Percentiles rank a stretch among this genome's conserved stretches.
Evolutionary conservation across 2,113 vertebrate species (phyloP).

Genomic region (Narcine bancroftii): DNA sequence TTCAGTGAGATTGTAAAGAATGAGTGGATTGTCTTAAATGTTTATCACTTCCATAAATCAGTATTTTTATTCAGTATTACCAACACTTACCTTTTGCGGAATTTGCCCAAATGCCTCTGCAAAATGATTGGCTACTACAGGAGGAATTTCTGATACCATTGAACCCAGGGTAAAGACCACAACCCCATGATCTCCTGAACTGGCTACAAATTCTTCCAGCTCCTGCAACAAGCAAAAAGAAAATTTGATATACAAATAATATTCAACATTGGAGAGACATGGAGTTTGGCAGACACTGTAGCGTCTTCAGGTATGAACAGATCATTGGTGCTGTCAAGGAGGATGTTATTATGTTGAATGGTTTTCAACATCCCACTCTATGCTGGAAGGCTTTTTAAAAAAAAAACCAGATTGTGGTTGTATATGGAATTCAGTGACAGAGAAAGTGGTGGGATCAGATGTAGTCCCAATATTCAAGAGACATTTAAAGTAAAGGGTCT

Average conservation of each 20-base stretch:
- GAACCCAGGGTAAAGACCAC: conserved; percentile 84
- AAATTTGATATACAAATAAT: neutral
- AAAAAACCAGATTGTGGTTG: too few species aligned
- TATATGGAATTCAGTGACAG: too few species aligned
- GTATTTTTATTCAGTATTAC: rapidly evolving
- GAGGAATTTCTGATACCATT: conserved; percentile 71
- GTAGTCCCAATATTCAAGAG: too few species aligned
- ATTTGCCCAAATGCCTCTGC: conserved; percentile 71
- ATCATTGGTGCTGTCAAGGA: neutral
- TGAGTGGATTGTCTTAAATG: neutral
- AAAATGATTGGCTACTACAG: conserved; percentile 62
- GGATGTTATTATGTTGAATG: neutral
- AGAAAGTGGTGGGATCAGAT: too few species aligned
- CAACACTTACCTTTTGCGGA: conserved; percentile 71
- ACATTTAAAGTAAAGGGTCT: too few species aligned
- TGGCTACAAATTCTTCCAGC: conserved; percentile 70
- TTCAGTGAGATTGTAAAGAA: neutral
- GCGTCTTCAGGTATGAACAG: neutral
- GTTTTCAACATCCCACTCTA: too few species aligned
- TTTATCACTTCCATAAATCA: neutral
- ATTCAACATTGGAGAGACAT: neutral
- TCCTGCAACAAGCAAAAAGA: conserved; percentile 57
- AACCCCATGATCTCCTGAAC: conserved; percentile 79
- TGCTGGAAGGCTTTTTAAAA: too few species aligned
- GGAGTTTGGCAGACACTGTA: neutral